Conservation (phyloP, 2,888 invertebrate species). For the Drosophila multiciliata region DNA sequence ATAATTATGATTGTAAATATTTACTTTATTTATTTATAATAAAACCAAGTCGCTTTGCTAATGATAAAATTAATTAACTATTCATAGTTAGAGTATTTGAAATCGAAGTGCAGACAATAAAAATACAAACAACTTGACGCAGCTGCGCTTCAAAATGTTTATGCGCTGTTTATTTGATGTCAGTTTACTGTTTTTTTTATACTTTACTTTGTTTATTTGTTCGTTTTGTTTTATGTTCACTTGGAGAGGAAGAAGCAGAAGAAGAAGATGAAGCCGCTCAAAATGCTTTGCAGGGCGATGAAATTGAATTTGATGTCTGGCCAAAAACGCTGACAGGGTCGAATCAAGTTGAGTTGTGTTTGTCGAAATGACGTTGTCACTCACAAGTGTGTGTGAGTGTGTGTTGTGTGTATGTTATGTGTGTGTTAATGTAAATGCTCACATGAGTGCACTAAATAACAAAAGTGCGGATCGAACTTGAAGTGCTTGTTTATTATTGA, state of each 20-base stretch:
- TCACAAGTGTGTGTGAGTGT: constrained; percentile 13
- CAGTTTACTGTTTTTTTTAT: constrained; percentile 15
- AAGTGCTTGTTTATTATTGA: constrained; percentile 34
- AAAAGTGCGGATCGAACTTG: constrained; percentile 52
- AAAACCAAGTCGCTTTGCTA: not conserved
- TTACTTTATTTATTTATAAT: no score
- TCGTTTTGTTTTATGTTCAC: constrained; percentile 34
- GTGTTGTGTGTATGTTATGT: constrained; percentile 6
- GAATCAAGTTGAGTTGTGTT: constrained; percentile 11
- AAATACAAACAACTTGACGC: constrained; percentile 21
- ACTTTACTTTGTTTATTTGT: constrained; percentile 15
- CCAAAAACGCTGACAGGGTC: constrained; percentile 53
- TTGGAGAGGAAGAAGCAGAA: constrained; percentile 31
- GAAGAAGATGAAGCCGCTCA: constrained; percentile 42
- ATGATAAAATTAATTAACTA: not conserved
- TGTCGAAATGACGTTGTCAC: constrained; percentile 51
- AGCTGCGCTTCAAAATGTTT: constrained; percentile 38
- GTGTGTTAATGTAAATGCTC: constrained; percentile 49
- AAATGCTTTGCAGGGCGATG: constrained; percentile 47
- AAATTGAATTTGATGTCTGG: constrained; percentile 53
- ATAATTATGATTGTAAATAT: no score
- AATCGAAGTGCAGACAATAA: constrained; percentile 16
- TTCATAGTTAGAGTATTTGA: constrained; percentile 4
- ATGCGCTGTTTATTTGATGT: constrained; percentile 38
- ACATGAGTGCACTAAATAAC: constrained; percentile 40